Evolutionary conservation across 2,888 invertebrate species (phyloP), one percentile per base, ranked within the genome.

Genomic region (Drosophila meridionalis): DNA sequence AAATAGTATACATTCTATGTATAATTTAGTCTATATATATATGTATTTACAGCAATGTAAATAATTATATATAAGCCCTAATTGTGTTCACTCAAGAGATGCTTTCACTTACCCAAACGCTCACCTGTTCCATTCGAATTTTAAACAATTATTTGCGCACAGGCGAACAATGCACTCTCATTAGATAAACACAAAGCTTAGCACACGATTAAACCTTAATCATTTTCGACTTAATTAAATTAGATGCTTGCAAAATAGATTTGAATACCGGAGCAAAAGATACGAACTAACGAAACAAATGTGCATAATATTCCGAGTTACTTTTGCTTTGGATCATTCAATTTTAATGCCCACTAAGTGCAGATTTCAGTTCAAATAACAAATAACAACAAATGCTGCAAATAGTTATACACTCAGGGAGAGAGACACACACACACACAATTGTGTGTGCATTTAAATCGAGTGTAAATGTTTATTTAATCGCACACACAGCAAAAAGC

Each of bases 391-490:
- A 66, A 76, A 63, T 66, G 67, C 53, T 40, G 34, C 28, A 56
- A 71, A 78, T 71, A 68, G 56, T 69, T 61, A 6, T 9, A 50
- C 32, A 32, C 9, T 9, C 30, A n/a, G 20, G 20, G 20, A 20
- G 20, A 20, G 20, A 20, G 20, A 20, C 30, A 30, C 34, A 43
- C n/a, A 30, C n/a, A 34, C n/a, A 34, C 52, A 45, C 4, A 26
- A 57, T 73, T 69, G 55, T 69, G 34, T 65, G 58, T 68, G 60
- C 76, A 73, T 76, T 78, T 76, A 73, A 79, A 70, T 77, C 70
- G 77, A 77, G 77, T 74, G 76, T 63, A 74, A 80, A 80, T 79
- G 77, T 79, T 80, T 80, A 79, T 80, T 73, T 76, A 79, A 79
- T 80, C 70, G 74, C 4, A 42, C 38, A 50, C 59, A 56, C 67